These are phyloP conservation scores for Aix galericulata DNA, from an alignment of 2,113 vertebrate species.

Conservation along the genomic window DNA sequence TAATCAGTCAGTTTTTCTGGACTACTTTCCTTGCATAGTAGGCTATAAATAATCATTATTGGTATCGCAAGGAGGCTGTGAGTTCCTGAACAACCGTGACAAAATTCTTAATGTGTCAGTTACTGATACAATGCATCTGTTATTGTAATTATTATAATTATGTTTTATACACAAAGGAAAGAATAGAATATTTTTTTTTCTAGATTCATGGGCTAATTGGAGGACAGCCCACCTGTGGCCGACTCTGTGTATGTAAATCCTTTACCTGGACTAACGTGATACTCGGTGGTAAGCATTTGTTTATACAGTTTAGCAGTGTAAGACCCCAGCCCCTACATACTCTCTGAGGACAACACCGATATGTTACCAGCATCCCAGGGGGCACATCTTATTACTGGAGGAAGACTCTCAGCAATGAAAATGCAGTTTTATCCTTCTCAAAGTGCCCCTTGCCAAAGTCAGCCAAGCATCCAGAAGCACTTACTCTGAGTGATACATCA, in stretches of 20 bases:
- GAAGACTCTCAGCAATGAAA: slow-evolving; percentile 31
- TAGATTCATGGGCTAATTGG: background rate
- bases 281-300: background rate
- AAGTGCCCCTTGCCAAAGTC: slow-evolving; percentile 53
- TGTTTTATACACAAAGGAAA: slow-evolving; percentile 1
- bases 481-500: background rate
- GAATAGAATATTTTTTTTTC: background rate
- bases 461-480: slow-evolving; percentile 37
- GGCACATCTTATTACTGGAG: background rate
- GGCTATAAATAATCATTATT: slow-evolving; percentile 51
- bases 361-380: slow-evolving; percentile 15
- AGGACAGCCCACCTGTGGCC: background rate
- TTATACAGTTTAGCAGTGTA: background rate
- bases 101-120: slow-evolving; percentile 32
- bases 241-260: background rate
- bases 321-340: background rate
- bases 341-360: background rate
- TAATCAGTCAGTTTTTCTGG: slow-evolving; percentile 18
- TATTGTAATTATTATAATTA: slow-evolving; percentile 35
- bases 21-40: slow-evolving; percentile 24
- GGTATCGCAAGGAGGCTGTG: slow-evolving; percentile 3
- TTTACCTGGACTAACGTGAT: background rate
- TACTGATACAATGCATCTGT: slow-evolving; percentile 19
- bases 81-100: background rate
- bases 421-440: slow-evolving; percentile 47